A percentile compares a stretch with the other conserved stretches of the same genome.
These are phyloP conservation scores for Podocnemis expansa DNA, from an alignment of 2,113 vertebrate species.

Conservation along the genomic window DNA sequence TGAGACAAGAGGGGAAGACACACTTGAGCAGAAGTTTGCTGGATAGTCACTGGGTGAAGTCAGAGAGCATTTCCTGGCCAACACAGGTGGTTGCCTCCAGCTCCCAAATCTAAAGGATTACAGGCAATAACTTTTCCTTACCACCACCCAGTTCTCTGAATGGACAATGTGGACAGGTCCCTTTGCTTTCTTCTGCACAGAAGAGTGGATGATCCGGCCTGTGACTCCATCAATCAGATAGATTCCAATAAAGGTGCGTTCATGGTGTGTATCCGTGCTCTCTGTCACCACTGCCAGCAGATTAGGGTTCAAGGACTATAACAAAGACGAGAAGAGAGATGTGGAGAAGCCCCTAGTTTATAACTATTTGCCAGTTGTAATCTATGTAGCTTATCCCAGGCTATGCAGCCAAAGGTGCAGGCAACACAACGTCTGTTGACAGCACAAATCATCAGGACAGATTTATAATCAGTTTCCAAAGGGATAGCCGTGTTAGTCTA, in stretches of 20 bases:
- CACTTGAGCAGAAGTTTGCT: accelerated
- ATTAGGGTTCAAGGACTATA: slow-evolving; percentile 95
- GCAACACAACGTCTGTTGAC: neutral
- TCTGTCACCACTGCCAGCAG: slow-evolving; percentile 94
- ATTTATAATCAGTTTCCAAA: neutral
- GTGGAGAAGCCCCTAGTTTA: neutral
- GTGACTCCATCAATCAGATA: slow-evolving; percentile 93
- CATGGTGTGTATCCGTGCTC: slow-evolving; percentile 90
- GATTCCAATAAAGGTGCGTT: slow-evolving; percentile 92
- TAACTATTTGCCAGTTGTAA: neutral
- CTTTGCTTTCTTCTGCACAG: slow-evolving; percentile 91
- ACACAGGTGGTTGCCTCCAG: neutral
- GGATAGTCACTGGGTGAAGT: neutral
- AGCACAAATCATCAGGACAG: neutral
- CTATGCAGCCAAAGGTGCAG: neutral
- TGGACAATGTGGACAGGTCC: slow-evolving; percentile 95
- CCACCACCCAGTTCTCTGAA: slow-evolving; percentile 99
- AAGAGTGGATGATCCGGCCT: slow-evolving; percentile 94
- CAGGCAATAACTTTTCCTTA: slow-evolving; percentile 67
- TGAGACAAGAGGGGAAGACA: slow-evolving; percentile 3
- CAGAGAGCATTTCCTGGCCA: accelerated
- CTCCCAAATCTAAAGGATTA: accelerated
- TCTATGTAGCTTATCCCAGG: neutral
- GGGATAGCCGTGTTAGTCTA: no score
- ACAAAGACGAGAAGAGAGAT: neutral